These are phyloP conservation scores for Odontamblyopus lacepedii DNA, from an alignment of 2,797 vertebrate species.

Conservation along the genomic window DNA sequence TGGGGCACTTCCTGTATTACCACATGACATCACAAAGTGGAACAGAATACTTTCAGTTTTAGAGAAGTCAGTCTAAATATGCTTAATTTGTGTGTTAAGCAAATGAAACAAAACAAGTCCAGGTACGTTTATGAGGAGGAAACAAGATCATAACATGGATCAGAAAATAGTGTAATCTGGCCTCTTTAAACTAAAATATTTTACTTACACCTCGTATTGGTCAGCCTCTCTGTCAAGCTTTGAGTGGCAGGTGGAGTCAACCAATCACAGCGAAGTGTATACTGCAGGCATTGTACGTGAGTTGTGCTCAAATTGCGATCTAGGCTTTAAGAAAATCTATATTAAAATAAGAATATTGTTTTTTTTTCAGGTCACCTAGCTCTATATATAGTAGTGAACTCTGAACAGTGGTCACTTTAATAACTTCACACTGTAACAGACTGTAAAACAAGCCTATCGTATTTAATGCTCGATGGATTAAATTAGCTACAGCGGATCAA, in stretches of 20 bases:
- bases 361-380: too few relatives aligned
- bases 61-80: too few relatives aligned
- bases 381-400: background rate
- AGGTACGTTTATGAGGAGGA: too few relatives aligned
- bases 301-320: background rate
- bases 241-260: background rate
- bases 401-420: conserved; percentile 52
- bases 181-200: too few relatives aligned
- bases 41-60: too few relatives aligned
- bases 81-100: too few relatives aligned
- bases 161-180: too few relatives aligned
- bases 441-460: conserved; percentile 31
- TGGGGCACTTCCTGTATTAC: too few relatives aligned
- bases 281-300: background rate
- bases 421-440: conserved; percentile 26
- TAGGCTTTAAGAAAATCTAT: background rate
- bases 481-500: conserved; percentile 46
- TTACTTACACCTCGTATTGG: too few relatives aligned
- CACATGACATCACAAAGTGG: too few relatives aligned
- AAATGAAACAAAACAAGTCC: too few relatives aligned
- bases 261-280: background rate
- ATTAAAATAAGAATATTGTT: background rate
- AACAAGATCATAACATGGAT: too few relatives aligned
- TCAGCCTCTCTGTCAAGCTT: background rate
- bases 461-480: conserved; percentile 34